Evolutionary conservation across 2,113 vertebrate genomes (phyloP), one percentile per base, ranked within the genome.

Genomic region (Erpornis zantholeuca): DNA sequence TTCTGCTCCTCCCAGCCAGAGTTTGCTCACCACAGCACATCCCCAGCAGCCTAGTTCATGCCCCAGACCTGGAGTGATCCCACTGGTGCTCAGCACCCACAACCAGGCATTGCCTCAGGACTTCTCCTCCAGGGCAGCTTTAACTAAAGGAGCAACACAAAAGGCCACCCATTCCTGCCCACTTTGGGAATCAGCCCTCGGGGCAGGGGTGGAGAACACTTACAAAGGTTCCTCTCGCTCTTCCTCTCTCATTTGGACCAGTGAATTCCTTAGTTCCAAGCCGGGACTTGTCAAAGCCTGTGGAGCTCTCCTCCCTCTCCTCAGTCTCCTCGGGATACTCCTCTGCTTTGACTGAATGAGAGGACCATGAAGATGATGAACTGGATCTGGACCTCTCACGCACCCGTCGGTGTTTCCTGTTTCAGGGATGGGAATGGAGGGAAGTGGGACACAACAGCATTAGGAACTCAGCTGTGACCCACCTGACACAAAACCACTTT

Each of bases 331-430:
- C 97, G 0, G 98, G 96, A 60, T 98, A 98, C 36, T 99, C 98
- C 59, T 99, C 99, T 0, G 96, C 98, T 85, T 98, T 98, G 59
- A 98, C 98, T 8, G 99, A 98, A 63, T 98, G 98, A 29, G 99
- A 99, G 18, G 99, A 99, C 6, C 98, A 99, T 0, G 99, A 99
- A 2, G 99, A 99, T 0, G 99, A 99, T 0, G 99, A 99, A 4
- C 99, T 99, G 5, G 99, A 99, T 53, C 98, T 98, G 85, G 99
- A 99, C 45, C 99, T 98, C 92, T 99, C 99, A 33, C 98, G 98
- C 21, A 98, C 98, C 96, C 98, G 98, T 81, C 98, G 98, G 92
- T 98, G 99, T 96, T 99, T 99, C 98, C 99, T 99, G 92, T 59
- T 94, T 9, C 92, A 36, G 57, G 1, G 76, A 75, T 0, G 81